phyloP scores from a whole-genome alignment of 2,888 invertebrate genomes.

The Morinoia aosen region DNA sequence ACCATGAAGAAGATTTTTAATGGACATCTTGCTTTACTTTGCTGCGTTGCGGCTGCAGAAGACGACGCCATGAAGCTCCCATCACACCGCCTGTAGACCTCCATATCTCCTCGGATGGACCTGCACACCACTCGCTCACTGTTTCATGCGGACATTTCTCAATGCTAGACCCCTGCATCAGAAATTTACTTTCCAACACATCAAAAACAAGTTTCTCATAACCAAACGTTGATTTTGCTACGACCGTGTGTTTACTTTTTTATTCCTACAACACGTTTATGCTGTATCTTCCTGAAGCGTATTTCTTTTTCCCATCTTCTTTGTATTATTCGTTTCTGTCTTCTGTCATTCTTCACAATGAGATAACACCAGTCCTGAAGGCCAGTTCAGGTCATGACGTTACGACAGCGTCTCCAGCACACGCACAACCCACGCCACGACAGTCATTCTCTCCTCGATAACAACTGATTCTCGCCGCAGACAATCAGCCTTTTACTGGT shows the following conservation, averaged over 20 bases:
- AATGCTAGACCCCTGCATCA: background rate
- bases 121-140: background rate
- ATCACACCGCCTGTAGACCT: background rate
- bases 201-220: background rate
- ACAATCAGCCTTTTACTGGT: background rate
- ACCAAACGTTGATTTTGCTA: background rate
- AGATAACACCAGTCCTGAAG: background rate
- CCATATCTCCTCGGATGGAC: background rate
- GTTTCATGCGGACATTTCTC: background rate
- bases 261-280: background rate
- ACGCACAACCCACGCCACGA: background rate
- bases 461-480: background rate
- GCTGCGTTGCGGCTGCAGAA: background rate
- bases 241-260: background rate
- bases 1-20: background rate
- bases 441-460: background rate
- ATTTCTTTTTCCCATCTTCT: background rate
- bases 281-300: background rate
- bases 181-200: background rate
- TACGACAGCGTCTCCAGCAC: background rate
- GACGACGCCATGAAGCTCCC: constrained; percentile 8
- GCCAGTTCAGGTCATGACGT: background rate
- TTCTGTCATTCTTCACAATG: background rate
- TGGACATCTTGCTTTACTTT: background rate
- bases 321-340: background rate